These are phyloP conservation scores for Charadrius vociferus DNA, from an alignment of 2,113 vertebrate genomes.

Conservation along the genomic window DNA sequence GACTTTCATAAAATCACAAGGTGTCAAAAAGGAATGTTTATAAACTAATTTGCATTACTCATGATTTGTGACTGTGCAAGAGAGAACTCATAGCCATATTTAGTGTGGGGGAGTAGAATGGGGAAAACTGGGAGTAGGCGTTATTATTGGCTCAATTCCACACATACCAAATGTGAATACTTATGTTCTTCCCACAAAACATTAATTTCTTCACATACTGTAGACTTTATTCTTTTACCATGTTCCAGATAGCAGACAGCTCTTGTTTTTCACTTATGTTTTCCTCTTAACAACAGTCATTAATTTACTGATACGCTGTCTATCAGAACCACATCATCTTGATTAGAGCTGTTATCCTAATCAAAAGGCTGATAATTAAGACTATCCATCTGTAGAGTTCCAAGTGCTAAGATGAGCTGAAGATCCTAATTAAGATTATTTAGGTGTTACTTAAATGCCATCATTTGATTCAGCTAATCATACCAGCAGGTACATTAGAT, in stretches of 20 bases:
- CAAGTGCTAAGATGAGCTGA: conserved; percentile 82
- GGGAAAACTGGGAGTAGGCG: neutral
- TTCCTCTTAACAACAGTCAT: conserved; percentile 77
- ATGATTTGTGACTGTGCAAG: conserved; percentile 23
- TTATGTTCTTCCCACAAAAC: conserved; percentile 35
- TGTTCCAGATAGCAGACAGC: conserved; percentile 61
- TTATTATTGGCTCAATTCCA: conserved; percentile 33
- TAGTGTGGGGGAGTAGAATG: neutral
- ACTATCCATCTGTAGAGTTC: conserved; percentile 84
- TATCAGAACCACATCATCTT: conserved; percentile 83
- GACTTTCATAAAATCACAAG: conserved; percentile 1
- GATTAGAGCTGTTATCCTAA: conserved; percentile 87
- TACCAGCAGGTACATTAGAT: conserved; percentile 85
- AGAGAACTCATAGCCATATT: neutral
- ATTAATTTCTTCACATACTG: conserved; percentile 17
- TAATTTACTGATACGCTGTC: conserved; percentile 84
- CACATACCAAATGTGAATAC: conserved; percentile 66
- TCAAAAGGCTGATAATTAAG: conserved; percentile 87
- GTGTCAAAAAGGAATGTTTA: conserved; percentile 26
- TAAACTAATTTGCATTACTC: conserved; percentile 26
- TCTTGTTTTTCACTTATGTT: conserved; percentile 72
- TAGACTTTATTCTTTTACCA: conserved; percentile 42
- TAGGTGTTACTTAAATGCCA: conserved; percentile 86
- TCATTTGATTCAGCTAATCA: conserved; percentile 88
- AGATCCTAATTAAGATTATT: conserved; percentile 87